These are phyloP conservation scores for Pipistrellus pygmaeus DNA, from an alignment of 2,797 vertebrate genomes.

Conservation along the genomic window DNA sequence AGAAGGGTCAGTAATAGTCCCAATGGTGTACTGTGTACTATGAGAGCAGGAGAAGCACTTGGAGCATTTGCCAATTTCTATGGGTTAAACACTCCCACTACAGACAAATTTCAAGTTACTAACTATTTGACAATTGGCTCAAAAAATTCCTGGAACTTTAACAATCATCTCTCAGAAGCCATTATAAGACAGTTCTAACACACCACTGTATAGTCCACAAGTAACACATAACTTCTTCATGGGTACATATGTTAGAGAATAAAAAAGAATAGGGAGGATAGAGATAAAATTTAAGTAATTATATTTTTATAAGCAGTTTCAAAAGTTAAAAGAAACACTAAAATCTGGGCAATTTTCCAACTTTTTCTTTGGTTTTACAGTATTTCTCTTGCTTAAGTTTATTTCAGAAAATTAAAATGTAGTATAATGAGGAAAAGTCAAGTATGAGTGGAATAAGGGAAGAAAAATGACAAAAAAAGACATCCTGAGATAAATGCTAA, in stretches of 20 bases:
- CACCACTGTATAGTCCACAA: not conserved
- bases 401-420: slow-evolving; percentile 51
- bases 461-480: slow-evolving; percentile 33
- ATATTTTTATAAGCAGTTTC: slow-evolving; percentile 35
- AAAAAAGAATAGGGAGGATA: slow-evolving; percentile 32
- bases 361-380: not conserved
- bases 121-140: not conserved
- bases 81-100: not conserved
- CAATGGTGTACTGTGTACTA: not conserved
- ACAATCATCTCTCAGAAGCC: not conserved
- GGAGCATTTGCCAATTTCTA: not conserved
- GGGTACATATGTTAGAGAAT: not conserved
- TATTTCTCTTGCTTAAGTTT: slow-evolving; percentile 42
- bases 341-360: slow-evolving; percentile 36
- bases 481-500: slow-evolving; percentile 3
- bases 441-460: not conserved
- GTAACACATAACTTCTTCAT: slow-evolving; percentile 32
- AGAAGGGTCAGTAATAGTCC: not conserved
- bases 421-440: slow-evolving; percentile 6
- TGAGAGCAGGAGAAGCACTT: not conserved
- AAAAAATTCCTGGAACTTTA: slow-evolving; percentile 36
- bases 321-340: slow-evolving; percentile 56
- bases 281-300: slow-evolving; percentile 44
- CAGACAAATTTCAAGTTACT: not conserved
- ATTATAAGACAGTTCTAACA: slow-evolving; percentile 19